Conservation (phyloP, 2,888 invertebrate genomes). For the Elysia crispata region DNA sequence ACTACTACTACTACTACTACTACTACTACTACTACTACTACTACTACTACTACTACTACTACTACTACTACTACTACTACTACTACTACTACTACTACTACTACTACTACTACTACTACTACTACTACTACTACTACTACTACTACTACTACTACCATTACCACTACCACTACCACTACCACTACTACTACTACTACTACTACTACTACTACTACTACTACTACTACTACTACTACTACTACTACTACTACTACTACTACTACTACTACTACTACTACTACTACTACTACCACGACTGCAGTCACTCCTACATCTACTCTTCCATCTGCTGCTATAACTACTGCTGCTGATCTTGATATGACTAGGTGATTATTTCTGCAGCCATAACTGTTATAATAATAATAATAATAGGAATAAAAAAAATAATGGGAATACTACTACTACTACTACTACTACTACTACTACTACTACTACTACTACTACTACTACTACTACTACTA, state of each 20-base stretch:
- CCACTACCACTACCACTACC: neutral
- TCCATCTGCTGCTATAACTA: conserved; percentile 15
- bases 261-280: conserved; percentile 13
- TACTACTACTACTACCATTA: conserved; percentile 14
- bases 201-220: conserved; percentile 6
- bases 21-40: conserved; percentile 4
- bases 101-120: conserved; percentile 9
- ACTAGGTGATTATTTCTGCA: no score
- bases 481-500: no score
- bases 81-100: conserved; percentile 9
- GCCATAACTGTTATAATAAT: no score
- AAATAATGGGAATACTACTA: no score
- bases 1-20: conserved; percentile 9
- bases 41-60: conserved; percentile 4
- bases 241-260: conserved; percentile 11
- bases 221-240: conserved; percentile 20
- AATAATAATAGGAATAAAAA: no score
- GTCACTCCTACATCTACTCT: neutral
- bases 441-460: no score
- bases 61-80: conserved; percentile 9
- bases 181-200: conserved; percentile 18
- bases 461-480: no score
- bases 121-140: conserved; percentile 9
- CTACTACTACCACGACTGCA: conserved; percentile 14
- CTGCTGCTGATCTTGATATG: neutral